phyloP scores from a whole-genome alignment of 2,113 vertebrate species.

The Papio anubis region DNA sequence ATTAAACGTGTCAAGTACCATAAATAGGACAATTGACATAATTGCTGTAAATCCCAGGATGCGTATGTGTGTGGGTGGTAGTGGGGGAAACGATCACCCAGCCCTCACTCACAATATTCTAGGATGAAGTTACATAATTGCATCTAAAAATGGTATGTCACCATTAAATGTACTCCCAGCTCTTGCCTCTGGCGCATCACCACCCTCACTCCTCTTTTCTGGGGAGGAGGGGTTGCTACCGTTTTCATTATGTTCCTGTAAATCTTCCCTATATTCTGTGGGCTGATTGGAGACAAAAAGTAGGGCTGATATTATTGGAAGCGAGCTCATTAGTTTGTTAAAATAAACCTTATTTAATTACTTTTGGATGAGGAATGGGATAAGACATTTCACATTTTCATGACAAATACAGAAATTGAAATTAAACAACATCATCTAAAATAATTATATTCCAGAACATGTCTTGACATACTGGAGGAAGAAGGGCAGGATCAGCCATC shows the following conservation, averaged over 20 bases:
- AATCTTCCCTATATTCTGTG: background rate
- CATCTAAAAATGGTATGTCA: slow-evolving; percentile 81
- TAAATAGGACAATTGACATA: slow-evolving; percentile 87
- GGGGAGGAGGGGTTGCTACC: background rate
- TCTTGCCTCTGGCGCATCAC: slow-evolving; percentile 54
- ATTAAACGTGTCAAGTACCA: slow-evolving; percentile 83
- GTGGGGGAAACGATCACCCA: slow-evolving; percentile 57
- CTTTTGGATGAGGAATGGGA: background rate
- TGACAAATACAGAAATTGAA: slow-evolving; percentile 17
- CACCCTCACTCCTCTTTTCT: background rate
- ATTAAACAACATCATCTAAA: background rate
- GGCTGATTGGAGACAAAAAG: background rate
- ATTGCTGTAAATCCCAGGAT: slow-evolving; percentile 83
- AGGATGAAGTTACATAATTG: slow-evolving; percentile 84
- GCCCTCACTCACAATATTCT: slow-evolving; percentile 77
- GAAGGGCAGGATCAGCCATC: background rate
- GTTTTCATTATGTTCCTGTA: background rate
- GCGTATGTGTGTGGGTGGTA: slow-evolving; percentile 58
- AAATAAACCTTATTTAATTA: slow-evolving; percentile 42
- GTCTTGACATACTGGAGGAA: background rate
- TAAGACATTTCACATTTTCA: background rate
- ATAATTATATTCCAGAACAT: slow-evolving; percentile 16
- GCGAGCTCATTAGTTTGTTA: slow-evolving; percentile 40
- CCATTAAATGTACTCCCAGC: slow-evolving; percentile 66
- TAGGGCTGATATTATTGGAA: background rate